Percentiles rank a stretch among this genome's conserved stretches.
phyloP scores from a whole-genome alignment of 1,140 invertebrate genomes.

The Drosophila arizonae region DNA sequence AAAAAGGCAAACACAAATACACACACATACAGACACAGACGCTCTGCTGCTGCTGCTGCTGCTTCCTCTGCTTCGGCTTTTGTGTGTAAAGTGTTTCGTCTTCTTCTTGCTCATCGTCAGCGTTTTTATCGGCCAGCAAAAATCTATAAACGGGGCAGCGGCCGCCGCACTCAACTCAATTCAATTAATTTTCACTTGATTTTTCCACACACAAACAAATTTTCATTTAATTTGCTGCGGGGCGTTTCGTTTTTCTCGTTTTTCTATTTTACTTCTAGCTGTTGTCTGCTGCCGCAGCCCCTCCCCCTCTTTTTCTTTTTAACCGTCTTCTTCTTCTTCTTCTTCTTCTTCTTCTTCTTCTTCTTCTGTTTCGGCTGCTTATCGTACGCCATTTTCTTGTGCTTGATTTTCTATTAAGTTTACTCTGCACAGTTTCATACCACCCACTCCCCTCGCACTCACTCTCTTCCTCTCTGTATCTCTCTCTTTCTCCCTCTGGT shows the following conservation, averaged over 20 bases:
- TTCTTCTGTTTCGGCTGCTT: conserved; percentile 30
- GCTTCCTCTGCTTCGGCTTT: not conserved
- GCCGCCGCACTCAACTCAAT: conserved; percentile 79
- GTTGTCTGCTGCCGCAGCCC: not conserved
- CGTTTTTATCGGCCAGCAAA: conserved; percentile 42
- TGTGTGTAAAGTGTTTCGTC: not conserved
- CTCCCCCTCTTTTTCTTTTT: not conserved
- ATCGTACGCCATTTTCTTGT: conserved; percentile 72
- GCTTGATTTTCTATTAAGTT: conserved; percentile 77
- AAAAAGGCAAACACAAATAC: conserved; percentile 42
- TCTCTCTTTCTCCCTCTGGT: not conserved
- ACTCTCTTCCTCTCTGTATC: not conserved
- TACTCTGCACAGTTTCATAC: conserved; percentile 45
- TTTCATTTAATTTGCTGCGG: conserved; percentile 79
- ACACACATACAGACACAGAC: conserved; percentile 19
- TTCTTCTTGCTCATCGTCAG: conserved; percentile 1
- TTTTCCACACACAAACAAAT: conserved; percentile 81
- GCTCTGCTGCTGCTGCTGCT: not conserved
- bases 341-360: not conserved
- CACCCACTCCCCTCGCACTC: not conserved
- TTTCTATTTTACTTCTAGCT: not conserved
- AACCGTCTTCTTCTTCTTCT: conserved; percentile 9
- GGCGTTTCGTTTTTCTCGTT: conserved; percentile 39
- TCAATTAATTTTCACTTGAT: conserved; percentile 83
- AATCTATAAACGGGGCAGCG: conserved; percentile 65